Conservation (phyloP, 2,113 vertebrate genomes). For the Bubo scandiacus region DNA sequence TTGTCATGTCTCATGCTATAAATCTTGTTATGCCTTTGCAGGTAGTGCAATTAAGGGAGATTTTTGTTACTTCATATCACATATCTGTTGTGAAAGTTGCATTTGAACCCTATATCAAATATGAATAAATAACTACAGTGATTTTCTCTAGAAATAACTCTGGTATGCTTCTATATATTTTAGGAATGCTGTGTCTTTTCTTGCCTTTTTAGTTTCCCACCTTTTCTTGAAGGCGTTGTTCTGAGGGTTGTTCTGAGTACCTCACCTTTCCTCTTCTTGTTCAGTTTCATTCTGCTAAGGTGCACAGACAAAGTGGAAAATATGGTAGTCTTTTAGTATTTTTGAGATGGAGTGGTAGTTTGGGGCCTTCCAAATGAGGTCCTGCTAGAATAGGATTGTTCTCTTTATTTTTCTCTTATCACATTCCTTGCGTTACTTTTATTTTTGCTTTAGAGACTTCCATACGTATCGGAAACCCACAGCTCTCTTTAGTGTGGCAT, state of each 20-base stretch:
- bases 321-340: background rate
- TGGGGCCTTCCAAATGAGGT: background rate
- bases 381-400: background rate
- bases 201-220: background rate
- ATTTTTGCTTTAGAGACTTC: background rate
- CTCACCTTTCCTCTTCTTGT: background rate
- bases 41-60: background rate
- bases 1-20: background rate
- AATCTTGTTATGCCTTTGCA: background rate
- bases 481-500: background rate
- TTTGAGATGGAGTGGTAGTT: background rate
- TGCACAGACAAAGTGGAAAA: background rate
- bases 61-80: background rate
- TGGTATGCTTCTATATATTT: fast-evolving
- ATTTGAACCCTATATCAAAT: background rate
- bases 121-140: background rate
- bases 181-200: background rate
- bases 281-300: background rate
- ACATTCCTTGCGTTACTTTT: fast-evolving
- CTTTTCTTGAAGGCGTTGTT: background rate
- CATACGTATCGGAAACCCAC: background rate
- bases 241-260: background rate
- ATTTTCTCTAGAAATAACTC: background rate
- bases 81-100: background rate
- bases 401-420: background rate